phyloP scores from a whole-genome alignment of 2,888 invertebrate genomes.

The Dorcus hopei region DNA sequence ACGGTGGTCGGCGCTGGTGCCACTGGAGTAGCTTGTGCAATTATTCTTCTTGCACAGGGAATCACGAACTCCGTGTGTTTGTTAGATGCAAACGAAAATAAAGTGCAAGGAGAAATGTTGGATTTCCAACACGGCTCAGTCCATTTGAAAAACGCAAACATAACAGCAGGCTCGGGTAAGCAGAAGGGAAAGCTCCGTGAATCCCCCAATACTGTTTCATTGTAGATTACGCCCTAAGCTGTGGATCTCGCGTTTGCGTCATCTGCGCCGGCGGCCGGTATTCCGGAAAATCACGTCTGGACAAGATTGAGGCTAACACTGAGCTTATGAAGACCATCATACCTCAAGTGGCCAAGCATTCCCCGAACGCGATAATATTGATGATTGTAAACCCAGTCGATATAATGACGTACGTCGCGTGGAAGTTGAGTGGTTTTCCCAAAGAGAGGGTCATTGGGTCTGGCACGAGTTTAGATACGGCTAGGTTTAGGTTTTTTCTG shows the following conservation, averaged over 20 bases:
- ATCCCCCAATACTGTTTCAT: background rate
- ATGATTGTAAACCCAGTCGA: constrained; percentile 89
- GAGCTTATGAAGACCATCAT: constrained; percentile 79
- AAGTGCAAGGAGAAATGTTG: constrained; percentile 60
- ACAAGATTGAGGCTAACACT: constrained; percentile 80
- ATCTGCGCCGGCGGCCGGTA: constrained; percentile 84
- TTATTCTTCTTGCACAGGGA: constrained; percentile 57
- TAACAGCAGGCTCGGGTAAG: too few species aligned
- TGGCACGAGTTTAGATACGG: constrained; percentile 85
- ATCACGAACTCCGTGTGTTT: constrained; percentile 56
- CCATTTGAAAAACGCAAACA: constrained; percentile 25
- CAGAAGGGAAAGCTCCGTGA: too few species aligned
- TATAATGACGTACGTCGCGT: constrained; percentile 82
- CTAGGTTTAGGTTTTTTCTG: constrained; percentile 77
- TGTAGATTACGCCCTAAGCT: constrained; percentile 66
- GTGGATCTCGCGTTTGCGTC: constrained; percentile 74
- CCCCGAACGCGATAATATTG: constrained; percentile 75
- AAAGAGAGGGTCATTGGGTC: constrained; percentile 80
- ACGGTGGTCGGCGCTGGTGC: constrained; percentile 57
- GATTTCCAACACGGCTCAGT: constrained; percentile 57
- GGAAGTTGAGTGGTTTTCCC: constrained; percentile 84
- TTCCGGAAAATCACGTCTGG: constrained; percentile 76
- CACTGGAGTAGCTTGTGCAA: constrained; percentile 60
- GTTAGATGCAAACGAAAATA: constrained; percentile 57
- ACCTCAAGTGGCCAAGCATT: constrained; percentile 71